Percentiles rank a stretch among this genome's conserved stretches.
phyloP scores from a whole-genome alignment of 2,113 vertebrate species.

The Oxyruncus cristatus region DNA sequence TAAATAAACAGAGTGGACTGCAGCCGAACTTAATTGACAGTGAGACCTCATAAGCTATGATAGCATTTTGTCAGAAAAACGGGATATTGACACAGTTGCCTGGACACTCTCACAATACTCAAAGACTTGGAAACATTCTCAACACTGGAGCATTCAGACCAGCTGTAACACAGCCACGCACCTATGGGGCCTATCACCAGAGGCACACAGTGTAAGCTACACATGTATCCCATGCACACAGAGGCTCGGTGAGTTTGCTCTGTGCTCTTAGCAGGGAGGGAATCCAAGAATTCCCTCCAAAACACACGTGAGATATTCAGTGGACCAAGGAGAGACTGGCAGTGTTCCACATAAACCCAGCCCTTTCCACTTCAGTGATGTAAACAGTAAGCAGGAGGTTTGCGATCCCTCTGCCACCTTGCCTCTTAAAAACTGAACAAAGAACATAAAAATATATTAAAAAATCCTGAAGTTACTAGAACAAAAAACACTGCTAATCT shows the following conservation, averaged over 20 bases:
- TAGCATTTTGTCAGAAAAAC: not conserved
- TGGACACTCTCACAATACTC: not conserved
- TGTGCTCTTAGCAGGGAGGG: fast-evolving
- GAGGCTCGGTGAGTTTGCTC: fast-evolving
- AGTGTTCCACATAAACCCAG: not conserved
- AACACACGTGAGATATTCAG: not conserved
- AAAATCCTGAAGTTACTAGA: not conserved
- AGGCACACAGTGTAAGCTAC: fast-evolving
- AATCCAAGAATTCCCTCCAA: not conserved
- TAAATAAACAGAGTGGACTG: not conserved
- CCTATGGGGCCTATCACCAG: fast-evolving
- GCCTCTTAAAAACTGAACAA: not conserved
- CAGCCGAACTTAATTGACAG: not conserved
- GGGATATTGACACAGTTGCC: not conserved
- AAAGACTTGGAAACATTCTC: not conserved
- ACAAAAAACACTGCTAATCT: not conserved
- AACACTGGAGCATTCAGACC: not conserved
- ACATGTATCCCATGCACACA: fast-evolving
- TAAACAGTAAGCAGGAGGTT: not conserved
- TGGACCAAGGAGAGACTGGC: not conserved
- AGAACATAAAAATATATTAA: not conserved
- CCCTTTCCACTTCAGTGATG: not conserved
- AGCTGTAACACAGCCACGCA: fast-evolving
- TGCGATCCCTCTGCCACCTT: not conserved
- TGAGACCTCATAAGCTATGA: not conserved